Percentiles rank a stretch among this genome's conserved stretches.
phyloP scores from a whole-genome alignment of 2,113 vertebrate genomes.

The Chunga burmeisteri region DNA sequence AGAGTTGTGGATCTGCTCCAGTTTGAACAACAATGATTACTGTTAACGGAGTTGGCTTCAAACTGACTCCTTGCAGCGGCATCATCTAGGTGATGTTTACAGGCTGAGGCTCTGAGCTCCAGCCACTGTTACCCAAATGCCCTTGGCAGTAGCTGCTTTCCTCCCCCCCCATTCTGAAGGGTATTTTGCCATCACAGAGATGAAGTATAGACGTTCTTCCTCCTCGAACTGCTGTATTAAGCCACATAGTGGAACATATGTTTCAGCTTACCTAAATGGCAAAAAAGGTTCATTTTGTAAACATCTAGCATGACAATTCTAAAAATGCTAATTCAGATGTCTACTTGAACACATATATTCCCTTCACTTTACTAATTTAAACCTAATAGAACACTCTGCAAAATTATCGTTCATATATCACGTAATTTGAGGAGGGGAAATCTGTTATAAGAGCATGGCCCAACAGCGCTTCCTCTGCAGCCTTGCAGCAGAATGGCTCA shows the following conservation, averaged over 20 bases:
- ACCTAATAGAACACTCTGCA: background rate
- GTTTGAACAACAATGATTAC: background rate
- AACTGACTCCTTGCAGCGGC: background rate
- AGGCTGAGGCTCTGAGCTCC: background rate
- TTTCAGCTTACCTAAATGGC: background rate
- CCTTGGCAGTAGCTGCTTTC: rapidly evolving
- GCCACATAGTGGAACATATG: rapidly evolving
- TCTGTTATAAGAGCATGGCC: rapidly evolving
- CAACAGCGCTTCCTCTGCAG: background rate
- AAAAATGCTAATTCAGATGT: background rate
- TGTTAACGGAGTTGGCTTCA: background rate
- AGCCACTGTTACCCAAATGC: background rate
- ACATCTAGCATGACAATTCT: background rate
- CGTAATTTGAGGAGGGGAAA: background rate
- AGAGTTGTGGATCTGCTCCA: background rate
- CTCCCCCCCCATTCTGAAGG: background rate
- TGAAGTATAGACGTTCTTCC: background rate
- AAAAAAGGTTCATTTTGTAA: background rate
- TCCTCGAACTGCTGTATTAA: background rate
- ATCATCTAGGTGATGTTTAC: background rate
- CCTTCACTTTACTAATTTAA: background rate
- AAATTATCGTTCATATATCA: background rate
- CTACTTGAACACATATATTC: background rate
- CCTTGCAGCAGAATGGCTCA: background rate
- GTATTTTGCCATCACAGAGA: background rate